phyloP scores from a whole-genome alignment of 2,888 invertebrate species.

The Agrilus mali region DNA sequence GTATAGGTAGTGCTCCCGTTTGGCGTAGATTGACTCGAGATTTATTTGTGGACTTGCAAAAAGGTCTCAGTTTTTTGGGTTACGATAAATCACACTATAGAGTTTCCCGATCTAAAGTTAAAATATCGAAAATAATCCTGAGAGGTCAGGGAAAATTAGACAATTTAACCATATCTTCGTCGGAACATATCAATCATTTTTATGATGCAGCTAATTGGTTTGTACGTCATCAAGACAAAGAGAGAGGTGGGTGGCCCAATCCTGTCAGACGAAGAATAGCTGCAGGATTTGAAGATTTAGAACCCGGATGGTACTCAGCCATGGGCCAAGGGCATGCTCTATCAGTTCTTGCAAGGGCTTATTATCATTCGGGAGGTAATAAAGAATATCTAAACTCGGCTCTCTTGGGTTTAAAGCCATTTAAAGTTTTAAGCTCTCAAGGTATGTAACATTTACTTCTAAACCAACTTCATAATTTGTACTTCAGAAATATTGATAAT shows the following conservation, averaged over 20 bases:
- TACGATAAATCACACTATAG: slow-evolving; percentile 57
- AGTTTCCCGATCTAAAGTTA: slow-evolving; percentile 57
- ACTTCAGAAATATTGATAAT: no score
- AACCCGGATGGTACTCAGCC: slow-evolving; percentile 64
- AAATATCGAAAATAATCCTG: slow-evolving; percentile 48
- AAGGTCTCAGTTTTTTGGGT: slow-evolving; percentile 63
- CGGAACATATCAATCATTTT: slow-evolving; percentile 84
- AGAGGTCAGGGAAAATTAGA: slow-evolving; percentile 19
- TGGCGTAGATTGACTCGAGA: slow-evolving; percentile 81
- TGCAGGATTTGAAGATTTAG: slow-evolving; percentile 46
- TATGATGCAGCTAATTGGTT: slow-evolving; percentile 91
- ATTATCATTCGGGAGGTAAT: slow-evolving; percentile 66
- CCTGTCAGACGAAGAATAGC: slow-evolving; percentile 66
- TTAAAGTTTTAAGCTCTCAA: slow-evolving; percentile 55
- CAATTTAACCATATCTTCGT: slow-evolving; percentile 57
- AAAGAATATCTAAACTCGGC: slow-evolving; percentile 71
- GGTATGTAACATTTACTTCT: no score
- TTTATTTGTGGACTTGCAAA: slow-evolving; percentile 80
- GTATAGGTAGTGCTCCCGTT: slow-evolving; percentile 53
- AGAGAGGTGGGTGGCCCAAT: slow-evolving; percentile 88
- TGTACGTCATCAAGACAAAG: slow-evolving; percentile 67
- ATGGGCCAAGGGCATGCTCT: slow-evolving; percentile 99
- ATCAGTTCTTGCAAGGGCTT: slow-evolving; percentile 87
- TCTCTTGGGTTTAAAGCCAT: slow-evolving; percentile 64
- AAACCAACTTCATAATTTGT: no score